Evolutionary conservation across 2,888 invertebrate genomes (phyloP).

Genomic region (Petrophora chlorosata): DNA sequence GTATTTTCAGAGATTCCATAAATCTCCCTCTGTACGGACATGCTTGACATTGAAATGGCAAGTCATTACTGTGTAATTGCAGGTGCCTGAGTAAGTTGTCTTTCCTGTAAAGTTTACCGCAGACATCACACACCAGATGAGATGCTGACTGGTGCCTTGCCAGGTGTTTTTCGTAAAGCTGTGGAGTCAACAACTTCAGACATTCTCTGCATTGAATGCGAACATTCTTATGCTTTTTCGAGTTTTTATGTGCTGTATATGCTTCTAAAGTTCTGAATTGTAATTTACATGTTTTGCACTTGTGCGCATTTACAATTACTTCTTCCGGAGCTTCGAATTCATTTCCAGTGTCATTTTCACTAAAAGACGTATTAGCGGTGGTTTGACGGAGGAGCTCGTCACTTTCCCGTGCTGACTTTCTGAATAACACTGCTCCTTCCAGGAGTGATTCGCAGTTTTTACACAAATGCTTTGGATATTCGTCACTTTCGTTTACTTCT

Average conservation of each 20-base stretch:
- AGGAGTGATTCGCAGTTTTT: conserved; percentile 49
- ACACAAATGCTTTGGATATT: conserved; percentile 57
- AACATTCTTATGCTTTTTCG: conserved; percentile 29
- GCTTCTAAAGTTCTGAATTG: conserved; percentile 22
- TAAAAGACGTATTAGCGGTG: background rate
- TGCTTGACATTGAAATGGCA: conserved; percentile 58
- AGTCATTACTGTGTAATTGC: conserved; percentile 52
- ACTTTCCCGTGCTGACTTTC: conserved; percentile 53
- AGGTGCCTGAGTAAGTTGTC: conserved; percentile 60
- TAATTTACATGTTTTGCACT: conserved; percentile 29
- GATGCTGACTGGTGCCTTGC: conserved; percentile 46
- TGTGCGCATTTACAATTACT: background rate
- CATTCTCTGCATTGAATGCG: conserved; percentile 45
- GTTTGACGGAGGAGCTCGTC: conserved; percentile 43
- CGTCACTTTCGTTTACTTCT: conserved; percentile 48
- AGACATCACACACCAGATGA: conserved; percentile 61
- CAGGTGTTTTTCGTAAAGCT: conserved; percentile 51
- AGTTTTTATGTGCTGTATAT: conserved; percentile 22
- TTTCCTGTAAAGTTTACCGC: conserved; percentile 62
- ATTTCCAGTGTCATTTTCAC: conserved; percentile 8
- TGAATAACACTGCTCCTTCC: conserved; percentile 52
- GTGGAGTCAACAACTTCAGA: conserved; percentile 42
- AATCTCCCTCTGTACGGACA: conserved; percentile 64
- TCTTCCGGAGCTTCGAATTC: conserved; percentile 6
- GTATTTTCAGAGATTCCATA: conserved; percentile 58